Evolutionary conservation across 2,113 vertebrate species (phyloP).

Genomic region (Mus pahari): DNA sequence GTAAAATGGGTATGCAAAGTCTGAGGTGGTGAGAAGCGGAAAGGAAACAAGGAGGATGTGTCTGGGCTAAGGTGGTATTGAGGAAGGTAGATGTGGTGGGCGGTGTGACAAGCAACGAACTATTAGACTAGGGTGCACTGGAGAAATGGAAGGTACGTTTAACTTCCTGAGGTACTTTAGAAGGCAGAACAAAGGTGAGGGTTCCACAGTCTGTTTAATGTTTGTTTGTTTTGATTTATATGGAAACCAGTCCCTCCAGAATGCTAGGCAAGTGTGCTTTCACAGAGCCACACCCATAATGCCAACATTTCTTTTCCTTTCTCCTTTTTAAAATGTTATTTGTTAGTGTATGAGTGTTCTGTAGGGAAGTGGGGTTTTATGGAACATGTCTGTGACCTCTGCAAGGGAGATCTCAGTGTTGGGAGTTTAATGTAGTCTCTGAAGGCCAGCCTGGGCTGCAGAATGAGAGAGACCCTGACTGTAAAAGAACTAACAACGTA

Average conservation of each 20-base stretch:
- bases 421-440: neutral
- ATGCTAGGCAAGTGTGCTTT: neutral
- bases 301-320: slow-evolving; percentile 37
- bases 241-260: neutral
- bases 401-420: neutral
- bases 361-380: neutral
- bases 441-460: neutral
- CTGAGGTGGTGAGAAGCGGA: neutral
- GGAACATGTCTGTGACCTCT: neutral
- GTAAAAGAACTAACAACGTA: neutral
- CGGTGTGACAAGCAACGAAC: neutral
- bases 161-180: neutral
- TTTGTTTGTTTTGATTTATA: neutral
- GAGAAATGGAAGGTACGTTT: neutral
- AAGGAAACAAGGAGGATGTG: neutral
- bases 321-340: too few relatives aligned
- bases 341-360: too few relatives aligned
- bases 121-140: neutral
- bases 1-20: neutral
- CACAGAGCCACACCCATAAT: neutral
- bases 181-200: neutral
- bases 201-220: neutral
- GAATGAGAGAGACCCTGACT: neutral
- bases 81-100: too few relatives aligned
- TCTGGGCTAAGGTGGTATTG: neutral